A percentile compares a stretch with the other conserved stretches of the same genome.
Conservation (phyloP, 1,140 invertebrate genomes). For the Berghia stephanieae region DNA sequence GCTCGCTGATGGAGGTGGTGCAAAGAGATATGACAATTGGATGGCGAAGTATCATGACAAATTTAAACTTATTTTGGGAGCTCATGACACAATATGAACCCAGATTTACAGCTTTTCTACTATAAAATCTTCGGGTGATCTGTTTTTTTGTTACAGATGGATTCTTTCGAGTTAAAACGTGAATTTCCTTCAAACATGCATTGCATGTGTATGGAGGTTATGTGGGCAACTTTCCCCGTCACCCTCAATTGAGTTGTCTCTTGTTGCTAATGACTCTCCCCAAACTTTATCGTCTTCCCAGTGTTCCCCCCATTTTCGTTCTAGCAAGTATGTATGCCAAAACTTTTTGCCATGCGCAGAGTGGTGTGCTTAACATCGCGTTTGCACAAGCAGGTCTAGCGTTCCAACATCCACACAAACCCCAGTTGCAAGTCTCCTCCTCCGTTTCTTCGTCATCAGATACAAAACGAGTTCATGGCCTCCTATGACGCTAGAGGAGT, state of each 20-base stretch:
- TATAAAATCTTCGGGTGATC: constrained; percentile 83
- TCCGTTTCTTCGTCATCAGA: too few relatives aligned
- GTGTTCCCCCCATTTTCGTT: constrained; percentile 49
- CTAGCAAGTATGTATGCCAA: constrained; percentile 53
- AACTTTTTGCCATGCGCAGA: constrained; percentile 47
- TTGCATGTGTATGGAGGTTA: constrained; percentile 93
- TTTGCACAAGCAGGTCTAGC: constrained; percentile 23
- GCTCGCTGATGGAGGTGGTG: constrained; percentile 89
- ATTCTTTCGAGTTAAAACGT: constrained; percentile 93
- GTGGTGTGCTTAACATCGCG: background rate
- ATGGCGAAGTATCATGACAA: constrained; percentile 91
- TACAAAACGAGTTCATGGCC: constrained; percentile 48
- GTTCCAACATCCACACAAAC: background rate
- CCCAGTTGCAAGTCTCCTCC: constrained; percentile 76
- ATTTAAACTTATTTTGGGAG: constrained; percentile 92
- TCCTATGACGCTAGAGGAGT: constrained; percentile 20
- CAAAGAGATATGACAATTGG: constrained; percentile 90
- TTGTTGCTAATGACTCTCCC: constrained; percentile 75
- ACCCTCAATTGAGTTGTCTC: constrained; percentile 76
- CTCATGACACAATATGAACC: constrained; percentile 90
- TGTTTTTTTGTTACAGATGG: constrained; percentile 95
- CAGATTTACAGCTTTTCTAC: constrained; percentile 90
- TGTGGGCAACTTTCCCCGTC: constrained; percentile 92
- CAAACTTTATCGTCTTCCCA: constrained; percentile 47
- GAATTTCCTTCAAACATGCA: constrained; percentile 98